Evolutionary conservation across 30 jellyfish, hydroid and myxozoan genomes (phyloP).

Genomic region (Turritopsis dohrnii): DNA sequence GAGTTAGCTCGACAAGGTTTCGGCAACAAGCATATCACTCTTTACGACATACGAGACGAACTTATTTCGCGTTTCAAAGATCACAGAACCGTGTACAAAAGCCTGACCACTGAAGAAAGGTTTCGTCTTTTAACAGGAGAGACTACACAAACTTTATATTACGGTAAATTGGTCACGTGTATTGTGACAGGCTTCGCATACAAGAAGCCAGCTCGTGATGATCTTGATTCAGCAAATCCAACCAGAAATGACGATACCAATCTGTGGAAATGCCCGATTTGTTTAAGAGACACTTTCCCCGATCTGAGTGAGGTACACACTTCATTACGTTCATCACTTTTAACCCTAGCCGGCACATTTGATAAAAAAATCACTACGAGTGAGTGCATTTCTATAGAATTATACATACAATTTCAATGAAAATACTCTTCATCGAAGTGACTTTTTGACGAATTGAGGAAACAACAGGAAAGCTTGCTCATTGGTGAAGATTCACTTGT

Average conservation of each 20-base stretch:
- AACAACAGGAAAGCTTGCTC: no score
- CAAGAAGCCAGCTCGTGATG: conserved; percentile 84
- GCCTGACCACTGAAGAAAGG: conserved; percentile 53
- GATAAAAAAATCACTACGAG: no score
- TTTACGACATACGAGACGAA: conserved; percentile 94
- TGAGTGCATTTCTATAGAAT: no score
- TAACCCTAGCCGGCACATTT: no score
- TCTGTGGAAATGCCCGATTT: conserved; percentile 91
- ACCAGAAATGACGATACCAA: conserved; percentile 86
- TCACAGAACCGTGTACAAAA: conserved; percentile 68
- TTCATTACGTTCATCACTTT: background rate
- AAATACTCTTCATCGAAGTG: no score
- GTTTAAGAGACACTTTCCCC: conserved; percentile 75
- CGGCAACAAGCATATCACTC: conserved; percentile 87
- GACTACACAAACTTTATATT: conserved; percentile 67
- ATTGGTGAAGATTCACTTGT: no score
- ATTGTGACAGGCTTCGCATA: conserved; percentile 91
- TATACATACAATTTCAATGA: no score
- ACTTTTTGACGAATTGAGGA: no score
- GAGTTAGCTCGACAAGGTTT: conserved; percentile 97
- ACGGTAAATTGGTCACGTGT: conserved; percentile 84
- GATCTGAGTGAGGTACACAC: conserved; percentile 88
- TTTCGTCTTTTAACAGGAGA: conserved; percentile 80
- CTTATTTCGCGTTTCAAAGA: conserved; percentile 79
- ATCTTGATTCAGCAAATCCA: conserved; percentile 92